These are phyloP conservation scores for Coreius guichenoti DNA, from an alignment of 2,797 vertebrate species.

Conservation along the genomic window DNA sequence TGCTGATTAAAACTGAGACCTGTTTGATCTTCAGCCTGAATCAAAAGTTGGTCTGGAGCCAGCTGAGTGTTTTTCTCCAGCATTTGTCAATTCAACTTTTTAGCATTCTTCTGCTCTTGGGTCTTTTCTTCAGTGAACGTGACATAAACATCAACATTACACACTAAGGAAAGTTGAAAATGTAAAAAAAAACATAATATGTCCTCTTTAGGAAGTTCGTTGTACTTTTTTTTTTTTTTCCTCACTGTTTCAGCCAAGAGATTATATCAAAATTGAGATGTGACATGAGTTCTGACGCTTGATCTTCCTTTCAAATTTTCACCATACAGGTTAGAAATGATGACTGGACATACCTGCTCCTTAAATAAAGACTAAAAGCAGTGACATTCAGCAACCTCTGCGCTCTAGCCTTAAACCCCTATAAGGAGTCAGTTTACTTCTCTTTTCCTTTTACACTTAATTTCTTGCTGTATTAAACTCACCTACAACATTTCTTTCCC, in stretches of 20 bases:
- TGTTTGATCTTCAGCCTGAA: not conserved
- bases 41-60: not conserved
- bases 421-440: not conserved
- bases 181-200: not conserved
- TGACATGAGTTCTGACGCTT: not conserved
- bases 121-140: too few relatives aligned
- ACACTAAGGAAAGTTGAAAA: not conserved
- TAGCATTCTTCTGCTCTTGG: too few relatives aligned
- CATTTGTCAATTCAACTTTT: not conserved
- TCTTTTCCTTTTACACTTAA: conserved; percentile 6
- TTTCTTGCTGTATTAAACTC: conserved; percentile 47
- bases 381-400: not conserved
- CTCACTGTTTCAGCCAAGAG: not conserved
- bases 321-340: not conserved
- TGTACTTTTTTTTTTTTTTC: not conserved
- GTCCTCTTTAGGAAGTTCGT: not conserved
- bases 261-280: not conserved
- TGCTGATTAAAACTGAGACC: not conserved
- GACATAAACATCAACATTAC: not conserved
- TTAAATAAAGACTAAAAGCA: not conserved
- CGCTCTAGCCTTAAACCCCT: not conserved
- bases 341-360: not conserved
- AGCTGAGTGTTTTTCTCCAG: not conserved
- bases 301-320: not conserved
- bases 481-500: conserved; percentile 38